Evolutionary conservation across 2,113 vertebrate species (phyloP).

Genomic region (Microcebus murinus): DNA sequence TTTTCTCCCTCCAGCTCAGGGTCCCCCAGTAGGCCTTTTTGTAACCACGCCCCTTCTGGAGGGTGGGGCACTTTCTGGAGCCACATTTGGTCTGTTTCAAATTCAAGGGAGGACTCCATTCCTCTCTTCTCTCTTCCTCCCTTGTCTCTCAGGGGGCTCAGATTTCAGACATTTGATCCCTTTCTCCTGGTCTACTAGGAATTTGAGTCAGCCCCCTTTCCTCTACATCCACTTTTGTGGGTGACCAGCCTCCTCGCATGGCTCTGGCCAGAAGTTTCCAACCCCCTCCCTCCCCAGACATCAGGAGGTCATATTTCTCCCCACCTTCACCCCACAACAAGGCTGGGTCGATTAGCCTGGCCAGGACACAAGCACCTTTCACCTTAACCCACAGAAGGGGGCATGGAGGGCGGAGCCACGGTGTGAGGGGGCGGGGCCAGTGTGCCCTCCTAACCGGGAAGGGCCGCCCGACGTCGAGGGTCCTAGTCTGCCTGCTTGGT

Average conservation of each 20-base stretch:
- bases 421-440: slow-evolving; percentile 4
- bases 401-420: background rate
- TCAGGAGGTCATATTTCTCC: background rate
- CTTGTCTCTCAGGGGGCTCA: background rate
- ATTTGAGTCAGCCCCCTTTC: background rate
- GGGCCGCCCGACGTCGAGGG: background rate
- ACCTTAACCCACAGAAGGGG: background rate
- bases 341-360: rapidly evolving
- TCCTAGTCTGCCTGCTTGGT: background rate
- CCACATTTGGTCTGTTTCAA: background rate
- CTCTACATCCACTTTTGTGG: background rate
- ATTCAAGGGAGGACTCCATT: background rate
- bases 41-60: background rate
- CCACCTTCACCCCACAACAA: background rate
- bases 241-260: background rate
- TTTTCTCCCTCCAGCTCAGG: background rate
- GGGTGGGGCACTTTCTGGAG: background rate
- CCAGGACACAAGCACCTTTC: background rate
- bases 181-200: background rate
- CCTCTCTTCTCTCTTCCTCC: background rate
- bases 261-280: background rate
- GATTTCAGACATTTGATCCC: background rate
- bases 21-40: background rate
- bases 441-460: background rate
- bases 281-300: background rate